Evolutionary conservation across 2,888 invertebrate genomes (phyloP).

Genomic region (Caenorhabditis drosophilae): DNA sequence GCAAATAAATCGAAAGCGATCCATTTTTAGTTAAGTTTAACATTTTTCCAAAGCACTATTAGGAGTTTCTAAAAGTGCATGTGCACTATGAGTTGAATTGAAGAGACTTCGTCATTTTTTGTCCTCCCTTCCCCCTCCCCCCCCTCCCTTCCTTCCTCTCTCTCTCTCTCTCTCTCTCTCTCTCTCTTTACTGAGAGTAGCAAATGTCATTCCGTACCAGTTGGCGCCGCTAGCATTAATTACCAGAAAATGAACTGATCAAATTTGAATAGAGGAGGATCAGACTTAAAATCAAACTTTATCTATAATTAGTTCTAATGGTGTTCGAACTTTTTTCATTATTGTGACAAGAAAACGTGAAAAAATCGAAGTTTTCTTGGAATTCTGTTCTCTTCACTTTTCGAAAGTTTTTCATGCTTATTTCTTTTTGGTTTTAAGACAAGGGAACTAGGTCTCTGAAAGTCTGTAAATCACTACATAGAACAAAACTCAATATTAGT

Average conservation of each 20-base stretch:
- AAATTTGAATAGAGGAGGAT: not conserved
- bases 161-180: too few species aligned
- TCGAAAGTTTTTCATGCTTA: too few species aligned
- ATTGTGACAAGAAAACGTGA: not conserved
- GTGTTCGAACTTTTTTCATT: not conserved
- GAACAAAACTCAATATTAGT: too few species aligned
- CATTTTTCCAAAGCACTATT: too few species aligned
- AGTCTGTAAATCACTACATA: too few species aligned
- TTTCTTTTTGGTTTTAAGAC: too few species aligned
- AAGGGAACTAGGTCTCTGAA: too few species aligned
- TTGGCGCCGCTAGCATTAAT: not conserved
- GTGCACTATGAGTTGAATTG: constrained; percentile 5
- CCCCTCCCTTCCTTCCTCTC: too few species aligned
- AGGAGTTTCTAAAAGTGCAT: not conserved
- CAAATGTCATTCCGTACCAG: not conserved
- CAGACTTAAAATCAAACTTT: not conserved
- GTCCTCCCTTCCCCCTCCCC: too few species aligned
- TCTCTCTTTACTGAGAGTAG: too few species aligned
- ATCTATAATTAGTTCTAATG: not conserved
- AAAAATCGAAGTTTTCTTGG: not conserved
- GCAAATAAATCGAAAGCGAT: not conserved
- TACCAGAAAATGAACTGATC: not conserved
- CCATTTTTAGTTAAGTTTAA: too few species aligned
- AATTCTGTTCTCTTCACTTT: not conserved
- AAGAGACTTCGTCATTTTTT: too few species aligned